Conservation (phyloP, 2,113 vertebrate genomes). For the Cranoglanis bouderius region DNA sequence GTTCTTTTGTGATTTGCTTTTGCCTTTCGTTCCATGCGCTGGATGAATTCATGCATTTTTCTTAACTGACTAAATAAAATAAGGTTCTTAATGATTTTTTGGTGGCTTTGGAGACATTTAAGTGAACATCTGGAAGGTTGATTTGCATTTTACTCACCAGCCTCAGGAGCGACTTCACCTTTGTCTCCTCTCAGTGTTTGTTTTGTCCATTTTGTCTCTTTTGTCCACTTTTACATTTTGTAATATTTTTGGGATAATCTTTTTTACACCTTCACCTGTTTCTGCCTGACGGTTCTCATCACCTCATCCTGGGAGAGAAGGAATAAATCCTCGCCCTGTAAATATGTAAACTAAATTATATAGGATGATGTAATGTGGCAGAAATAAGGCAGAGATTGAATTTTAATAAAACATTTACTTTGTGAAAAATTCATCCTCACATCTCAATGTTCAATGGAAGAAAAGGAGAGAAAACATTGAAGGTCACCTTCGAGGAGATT, state of each 20-base stretch:
- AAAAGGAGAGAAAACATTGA: background rate
- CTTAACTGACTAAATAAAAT: background rate
- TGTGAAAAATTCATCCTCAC: slow-evolving; percentile 42
- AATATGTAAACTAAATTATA: slow-evolving; percentile 55
- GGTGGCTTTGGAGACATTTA: background rate
- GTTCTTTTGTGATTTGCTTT: background rate
- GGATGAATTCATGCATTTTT: background rate
- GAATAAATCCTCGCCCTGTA: background rate
- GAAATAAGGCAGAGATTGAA: slow-evolving; percentile 42
- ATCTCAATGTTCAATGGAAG: slow-evolving; percentile 15
- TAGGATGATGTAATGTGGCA: slow-evolving; percentile 50
- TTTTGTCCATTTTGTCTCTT: background rate
- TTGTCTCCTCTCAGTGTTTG: background rate
- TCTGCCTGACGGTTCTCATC: background rate
- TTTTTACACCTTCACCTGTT: background rate
- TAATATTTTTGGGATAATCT: background rate
- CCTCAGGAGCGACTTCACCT: background rate
- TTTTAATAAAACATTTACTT: slow-evolving; percentile 47
- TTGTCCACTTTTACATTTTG: background rate
- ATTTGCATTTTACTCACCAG: background rate
- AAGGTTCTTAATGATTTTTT: background rate
- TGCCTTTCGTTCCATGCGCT: background rate
- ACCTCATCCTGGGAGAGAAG: background rate
- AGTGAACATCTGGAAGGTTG: background rate
- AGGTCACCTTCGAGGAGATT: background rate